These are phyloP conservation scores for Sisyra nigra DNA, from an alignment of 2,888 invertebrate genomes.

Conservation along the genomic window DNA sequence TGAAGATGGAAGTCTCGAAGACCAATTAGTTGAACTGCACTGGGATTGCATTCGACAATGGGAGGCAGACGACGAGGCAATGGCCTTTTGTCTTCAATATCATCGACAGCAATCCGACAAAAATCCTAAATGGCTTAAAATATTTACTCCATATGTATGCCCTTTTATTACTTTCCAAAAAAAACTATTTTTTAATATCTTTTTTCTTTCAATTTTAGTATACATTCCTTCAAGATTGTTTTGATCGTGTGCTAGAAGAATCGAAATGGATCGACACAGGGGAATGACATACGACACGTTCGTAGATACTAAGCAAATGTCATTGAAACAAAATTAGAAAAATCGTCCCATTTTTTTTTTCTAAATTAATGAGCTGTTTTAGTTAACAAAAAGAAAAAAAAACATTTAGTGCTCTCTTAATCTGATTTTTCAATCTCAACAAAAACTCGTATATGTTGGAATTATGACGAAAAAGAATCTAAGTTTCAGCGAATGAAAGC, in stretches of 20 bases:
- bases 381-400: no score
- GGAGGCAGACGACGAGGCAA: conserved; percentile 84
- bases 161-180: no score
- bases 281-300: conserved; percentile 35
- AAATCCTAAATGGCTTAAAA: conserved; percentile 69
- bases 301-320: background rate
- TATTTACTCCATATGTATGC: conserved; percentile 79
- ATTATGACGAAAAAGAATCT: no score
- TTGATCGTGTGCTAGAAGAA: conserved; percentile 90
- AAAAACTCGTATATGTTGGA: no score
- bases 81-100: conserved; percentile 82
- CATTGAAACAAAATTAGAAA: no score
- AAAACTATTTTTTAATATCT: background rate
- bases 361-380: no score
- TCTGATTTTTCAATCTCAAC: no score
- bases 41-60: conserved; percentile 75
- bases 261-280: conserved; percentile 71
- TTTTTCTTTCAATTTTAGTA: conserved; percentile 55
- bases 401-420: no score
- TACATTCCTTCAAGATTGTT: conserved; percentile 82
- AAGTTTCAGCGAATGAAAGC: no score
- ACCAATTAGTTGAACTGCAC: conserved; percentile 63
- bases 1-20: conserved; percentile 62
- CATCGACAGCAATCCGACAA: conserved; percentile 51
- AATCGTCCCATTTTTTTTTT: no score